These are phyloP conservation scores for Panzeria rudis DNA, from an alignment of 2,888 invertebrate species.

Conservation along the genomic window DNA sequence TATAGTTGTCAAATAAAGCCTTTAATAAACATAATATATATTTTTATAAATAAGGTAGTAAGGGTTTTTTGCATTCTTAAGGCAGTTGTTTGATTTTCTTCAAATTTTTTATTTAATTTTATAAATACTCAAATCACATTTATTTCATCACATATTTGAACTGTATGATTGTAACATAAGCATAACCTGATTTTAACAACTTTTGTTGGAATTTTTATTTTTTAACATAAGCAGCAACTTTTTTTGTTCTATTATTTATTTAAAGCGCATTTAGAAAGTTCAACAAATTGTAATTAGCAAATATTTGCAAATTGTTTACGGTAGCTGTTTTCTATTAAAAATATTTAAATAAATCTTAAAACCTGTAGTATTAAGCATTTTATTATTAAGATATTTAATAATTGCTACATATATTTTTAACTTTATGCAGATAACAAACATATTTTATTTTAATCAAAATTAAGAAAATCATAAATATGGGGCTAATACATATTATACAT, in stretches of 20 bases:
- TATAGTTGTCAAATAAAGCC: too few species aligned
- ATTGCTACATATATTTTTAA: neutral
- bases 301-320: conserved; percentile 12
- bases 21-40: too few species aligned
- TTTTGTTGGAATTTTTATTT: conserved; percentile 1
- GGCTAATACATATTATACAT: conserved; percentile 26
- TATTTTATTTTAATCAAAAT: conserved; percentile 2
- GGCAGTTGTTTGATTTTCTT: too few species aligned
- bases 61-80: too few species aligned
- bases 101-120: too few species aligned
- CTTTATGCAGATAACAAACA: neutral
- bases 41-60: too few species aligned
- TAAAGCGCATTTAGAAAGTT: neutral
- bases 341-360: neutral
- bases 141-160: neutral
- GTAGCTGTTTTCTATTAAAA: conserved; percentile 18
- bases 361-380: conserved; percentile 17
- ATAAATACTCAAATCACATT: neutral
- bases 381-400: conserved; percentile 10
- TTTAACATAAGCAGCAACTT: neutral
- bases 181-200: neutral
- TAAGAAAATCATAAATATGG: conserved; percentile 42
- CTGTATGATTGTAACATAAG: too few species aligned
- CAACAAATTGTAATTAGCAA: neutral
- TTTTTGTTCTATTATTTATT: neutral